phyloP scores from a whole-genome alignment of 1,140 invertebrate genomes.

The Patella vulgata region DNA sequence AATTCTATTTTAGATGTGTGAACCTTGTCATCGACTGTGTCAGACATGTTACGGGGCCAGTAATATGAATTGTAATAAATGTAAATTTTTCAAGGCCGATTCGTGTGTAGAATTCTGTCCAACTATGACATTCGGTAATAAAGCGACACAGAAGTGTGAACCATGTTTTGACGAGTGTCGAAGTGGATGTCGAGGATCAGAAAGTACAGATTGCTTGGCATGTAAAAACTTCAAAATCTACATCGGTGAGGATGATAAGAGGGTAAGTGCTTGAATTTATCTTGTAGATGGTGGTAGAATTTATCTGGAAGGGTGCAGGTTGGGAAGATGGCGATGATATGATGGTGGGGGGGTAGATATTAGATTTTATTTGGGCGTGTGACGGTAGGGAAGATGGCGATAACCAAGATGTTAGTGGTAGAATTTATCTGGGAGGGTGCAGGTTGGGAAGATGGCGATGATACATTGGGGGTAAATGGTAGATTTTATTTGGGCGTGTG shows the following conservation, averaged over 20 bases:
- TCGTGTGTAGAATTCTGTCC: slow-evolving; percentile 80
- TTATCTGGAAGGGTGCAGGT: too few relatives aligned
- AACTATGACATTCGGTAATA: slow-evolving; percentile 29
- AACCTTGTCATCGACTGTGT: slow-evolving; percentile 86
- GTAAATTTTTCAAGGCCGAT: slow-evolving; percentile 36
- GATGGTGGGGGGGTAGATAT: too few relatives aligned
- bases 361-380: too few relatives aligned
- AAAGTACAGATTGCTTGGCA: slow-evolving; percentile 79
- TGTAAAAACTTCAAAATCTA: slow-evolving; percentile 90
- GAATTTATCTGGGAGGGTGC: too few relatives aligned
- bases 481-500: too few relatives aligned
- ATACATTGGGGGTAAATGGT: too few relatives aligned
- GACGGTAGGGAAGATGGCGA: too few relatives aligned
- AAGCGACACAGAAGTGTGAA: slow-evolving; percentile 30
- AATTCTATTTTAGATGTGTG: slow-evolving; percentile 50
- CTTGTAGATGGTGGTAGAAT: too few relatives aligned
- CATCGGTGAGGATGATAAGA: slow-evolving; percentile 56
- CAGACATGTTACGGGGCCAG: slow-evolving; percentile 82
- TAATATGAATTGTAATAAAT: slow-evolving; percentile 43
- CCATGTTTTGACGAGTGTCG: slow-evolving; percentile 80
- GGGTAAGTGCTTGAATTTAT: too few relatives aligned
- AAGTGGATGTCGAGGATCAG: slow-evolving; percentile 82
- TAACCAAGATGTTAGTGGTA: too few relatives aligned
- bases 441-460: too few relatives aligned
- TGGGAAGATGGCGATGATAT: too few relatives aligned